A percentile compares a stretch with the other conserved stretches of the same genome.
These are phyloP conservation scores for Lytechinus variegatus DNA, from an alignment of 35 echinoderm and acorn worm species.

Conservation along the genomic window DNA sequence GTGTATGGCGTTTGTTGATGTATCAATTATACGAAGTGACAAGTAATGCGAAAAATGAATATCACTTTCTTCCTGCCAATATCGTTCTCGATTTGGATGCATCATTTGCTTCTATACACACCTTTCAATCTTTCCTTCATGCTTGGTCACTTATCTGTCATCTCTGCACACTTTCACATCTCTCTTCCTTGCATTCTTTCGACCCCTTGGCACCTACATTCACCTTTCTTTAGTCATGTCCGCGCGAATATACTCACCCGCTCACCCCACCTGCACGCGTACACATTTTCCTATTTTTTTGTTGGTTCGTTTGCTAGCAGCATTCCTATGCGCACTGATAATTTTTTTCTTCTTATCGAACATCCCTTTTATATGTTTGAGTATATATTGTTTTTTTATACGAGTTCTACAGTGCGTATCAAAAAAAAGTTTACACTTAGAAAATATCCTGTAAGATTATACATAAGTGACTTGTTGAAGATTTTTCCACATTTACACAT, in stretches of 20 bases:
- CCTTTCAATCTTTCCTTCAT: neutral
- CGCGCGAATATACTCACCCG: too few relatives aligned
- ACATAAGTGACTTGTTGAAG: too few relatives aligned
- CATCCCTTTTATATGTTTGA: too few relatives aligned
- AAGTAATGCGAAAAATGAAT: neutral
- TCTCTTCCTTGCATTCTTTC: neutral
- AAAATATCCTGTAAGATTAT: too few relatives aligned
- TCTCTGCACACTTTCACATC: neutral
- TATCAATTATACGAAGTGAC: neutral
- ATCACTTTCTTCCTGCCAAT: constrained; percentile 10
- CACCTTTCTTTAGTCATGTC: too few relatives aligned
- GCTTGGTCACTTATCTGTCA: neutral
- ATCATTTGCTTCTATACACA: neutral
- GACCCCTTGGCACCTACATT: neutral
- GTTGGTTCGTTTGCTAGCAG: too few relatives aligned
- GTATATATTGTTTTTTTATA: too few relatives aligned
- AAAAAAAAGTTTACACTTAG: too few relatives aligned
- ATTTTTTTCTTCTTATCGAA: too few relatives aligned
- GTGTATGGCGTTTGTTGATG: neutral
- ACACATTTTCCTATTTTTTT: neutral
- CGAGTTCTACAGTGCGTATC: too few relatives aligned
- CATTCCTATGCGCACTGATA: too few relatives aligned
- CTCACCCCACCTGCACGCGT: neutral
- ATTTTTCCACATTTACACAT: too few relatives aligned
- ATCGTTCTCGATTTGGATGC: neutral